Percentiles rank a stretch among this genome's conserved stretches.
phyloP scores from a whole-genome alignment of 2,888 invertebrate species.

The Agrotis ipsilon region DNA sequence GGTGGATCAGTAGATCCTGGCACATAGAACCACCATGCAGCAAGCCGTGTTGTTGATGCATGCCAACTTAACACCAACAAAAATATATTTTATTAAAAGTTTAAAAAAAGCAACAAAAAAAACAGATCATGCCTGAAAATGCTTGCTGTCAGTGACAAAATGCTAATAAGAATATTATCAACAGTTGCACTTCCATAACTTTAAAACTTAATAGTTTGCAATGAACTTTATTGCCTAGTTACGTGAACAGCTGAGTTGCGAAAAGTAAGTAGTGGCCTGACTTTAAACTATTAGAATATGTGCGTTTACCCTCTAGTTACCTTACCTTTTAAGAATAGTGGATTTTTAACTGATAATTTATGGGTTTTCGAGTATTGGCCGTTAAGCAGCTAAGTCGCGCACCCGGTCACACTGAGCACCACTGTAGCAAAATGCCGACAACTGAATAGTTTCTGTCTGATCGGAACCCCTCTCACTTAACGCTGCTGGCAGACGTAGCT shows the following conservation, averaged over 20 bases:
- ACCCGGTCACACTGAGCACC: constrained; percentile 50
- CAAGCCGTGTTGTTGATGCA: constrained; percentile 90
- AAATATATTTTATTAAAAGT: constrained; percentile 74
- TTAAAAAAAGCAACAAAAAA: constrained; percentile 68
- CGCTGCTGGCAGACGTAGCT: constrained; percentile 67
- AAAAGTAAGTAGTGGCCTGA: constrained; percentile 34
- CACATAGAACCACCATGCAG: constrained; percentile 92
- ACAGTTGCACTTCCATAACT: constrained; percentile 35
- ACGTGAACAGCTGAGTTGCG: constrained; percentile 67
- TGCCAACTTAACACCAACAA: constrained; percentile 85
- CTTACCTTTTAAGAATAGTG: constrained; percentile 57
- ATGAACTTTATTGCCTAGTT: constrained; percentile 67
- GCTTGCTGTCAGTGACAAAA: constrained; percentile 35
- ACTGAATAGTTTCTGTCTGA: constrained; percentile 57
- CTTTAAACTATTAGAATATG: constrained; percentile 20
- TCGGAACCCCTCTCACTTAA: constrained; percentile 46
- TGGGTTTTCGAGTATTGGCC: constrained; percentile 35
- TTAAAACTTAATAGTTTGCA: constrained; percentile 63
- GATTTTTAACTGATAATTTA: constrained; percentile 27
- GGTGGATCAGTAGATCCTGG: constrained; percentile 92
- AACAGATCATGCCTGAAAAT: constrained; percentile 31
- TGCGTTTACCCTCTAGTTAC: neutral
- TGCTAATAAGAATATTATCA: constrained; percentile 10
- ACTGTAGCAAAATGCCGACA: constrained; percentile 62
- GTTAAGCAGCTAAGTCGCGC: constrained; percentile 46